Evolutionary conservation across 2,888 invertebrate genomes (phyloP).

Genomic region (Beris morrisii): DNA sequence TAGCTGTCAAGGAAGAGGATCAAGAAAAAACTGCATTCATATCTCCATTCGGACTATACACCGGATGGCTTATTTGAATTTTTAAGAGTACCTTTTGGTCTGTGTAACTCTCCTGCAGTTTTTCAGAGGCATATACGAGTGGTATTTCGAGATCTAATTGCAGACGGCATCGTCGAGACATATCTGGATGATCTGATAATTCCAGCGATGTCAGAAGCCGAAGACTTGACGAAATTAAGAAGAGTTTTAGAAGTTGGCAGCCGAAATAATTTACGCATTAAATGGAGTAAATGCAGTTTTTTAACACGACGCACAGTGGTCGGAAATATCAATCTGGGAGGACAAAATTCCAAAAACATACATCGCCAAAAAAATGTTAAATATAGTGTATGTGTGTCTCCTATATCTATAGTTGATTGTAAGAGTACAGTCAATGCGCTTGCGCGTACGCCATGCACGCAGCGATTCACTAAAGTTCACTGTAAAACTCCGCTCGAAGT

Average conservation of each 20-base stretch:
- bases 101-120: slow-evolving; percentile 48
- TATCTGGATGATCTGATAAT: slow-evolving; percentile 36
- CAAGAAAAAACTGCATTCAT: slow-evolving; percentile 11
- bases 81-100: slow-evolving; percentile 49
- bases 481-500: too few relatives aligned
- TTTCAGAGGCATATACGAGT: slow-evolving; percentile 43
- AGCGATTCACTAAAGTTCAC: too few relatives aligned
- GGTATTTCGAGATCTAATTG: slow-evolving; percentile 30
- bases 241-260: background rate
- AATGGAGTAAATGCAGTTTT: slow-evolving; percentile 39
- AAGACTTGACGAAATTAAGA: slow-evolving; percentile 15
- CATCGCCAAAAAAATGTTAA: too few relatives aligned
- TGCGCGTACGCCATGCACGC: too few relatives aligned
- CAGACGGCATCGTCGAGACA: slow-evolving; percentile 23
- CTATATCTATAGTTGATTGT: too few relatives aligned
- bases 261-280: slow-evolving; percentile 36
- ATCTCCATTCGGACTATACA: slow-evolving; percentile 37
- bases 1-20: slow-evolving; percentile 30
- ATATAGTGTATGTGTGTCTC: too few relatives aligned
- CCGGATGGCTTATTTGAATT: slow-evolving; percentile 52
- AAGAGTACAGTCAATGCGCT: too few relatives aligned
- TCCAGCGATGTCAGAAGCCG: slow-evolving; percentile 21
- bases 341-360: too few relatives aligned
- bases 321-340: too few relatives aligned
- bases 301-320: background rate